phyloP scores from a whole-genome alignment of 1,140 invertebrate genomes.

The Homarus americanus region DNA sequence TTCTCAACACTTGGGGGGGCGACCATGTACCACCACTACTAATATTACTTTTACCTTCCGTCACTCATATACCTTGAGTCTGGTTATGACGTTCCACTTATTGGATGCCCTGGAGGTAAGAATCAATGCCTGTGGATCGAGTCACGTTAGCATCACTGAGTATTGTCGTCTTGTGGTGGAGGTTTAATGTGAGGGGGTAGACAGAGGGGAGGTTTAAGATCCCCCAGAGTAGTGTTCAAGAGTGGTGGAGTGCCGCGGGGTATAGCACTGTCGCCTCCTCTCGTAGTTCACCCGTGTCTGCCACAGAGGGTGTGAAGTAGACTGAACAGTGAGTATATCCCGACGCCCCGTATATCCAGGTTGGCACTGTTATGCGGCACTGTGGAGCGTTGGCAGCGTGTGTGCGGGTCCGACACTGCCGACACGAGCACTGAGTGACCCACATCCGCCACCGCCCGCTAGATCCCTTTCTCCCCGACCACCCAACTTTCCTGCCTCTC shows the following conservation, averaged over 20 bases:
- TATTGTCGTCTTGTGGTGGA: background rate
- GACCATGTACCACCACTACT: background rate
- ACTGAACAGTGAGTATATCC: constrained; percentile 6
- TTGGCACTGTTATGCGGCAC: constrained; percentile 46
- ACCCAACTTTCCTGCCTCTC: constrained; percentile 58
- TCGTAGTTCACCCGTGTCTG: too few relatives aligned
- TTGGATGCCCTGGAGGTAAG: background rate
- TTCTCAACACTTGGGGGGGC: background rate
- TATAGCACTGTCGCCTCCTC: background rate
- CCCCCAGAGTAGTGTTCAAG: too few relatives aligned
- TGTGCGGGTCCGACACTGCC: constrained; percentile 51
- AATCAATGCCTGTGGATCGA: too few relatives aligned
- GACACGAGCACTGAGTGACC: constrained; percentile 57
- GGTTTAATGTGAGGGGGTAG: background rate
- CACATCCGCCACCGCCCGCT: constrained; percentile 47
- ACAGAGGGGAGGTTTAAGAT: background rate
- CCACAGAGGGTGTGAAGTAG: background rate
- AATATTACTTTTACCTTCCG: background rate
- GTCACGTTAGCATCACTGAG: too few relatives aligned
- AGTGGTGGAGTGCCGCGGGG: background rate
- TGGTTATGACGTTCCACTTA: background rate
- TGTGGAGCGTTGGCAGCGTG: constrained; percentile 49
- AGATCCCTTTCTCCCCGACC: constrained; percentile 54
- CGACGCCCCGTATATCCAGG: constrained; percentile 30
- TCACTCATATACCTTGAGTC: background rate